Base-by-base conservation (phyloP, 1,140 invertebrate species). In the Scaptomyza pallida region DNA sequence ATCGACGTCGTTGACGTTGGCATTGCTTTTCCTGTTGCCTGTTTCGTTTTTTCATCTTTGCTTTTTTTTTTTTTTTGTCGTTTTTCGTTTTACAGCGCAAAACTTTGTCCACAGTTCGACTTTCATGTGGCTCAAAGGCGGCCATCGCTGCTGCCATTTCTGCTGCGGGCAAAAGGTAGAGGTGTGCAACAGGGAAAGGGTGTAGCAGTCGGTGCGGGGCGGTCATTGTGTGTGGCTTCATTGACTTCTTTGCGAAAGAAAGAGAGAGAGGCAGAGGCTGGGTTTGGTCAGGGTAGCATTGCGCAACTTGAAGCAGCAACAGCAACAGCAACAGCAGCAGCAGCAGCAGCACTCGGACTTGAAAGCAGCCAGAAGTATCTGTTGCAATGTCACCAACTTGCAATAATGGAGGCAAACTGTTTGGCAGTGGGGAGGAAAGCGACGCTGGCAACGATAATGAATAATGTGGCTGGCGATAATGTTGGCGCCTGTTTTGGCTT, bases 331-430 rank as follows among this genome's bases (percentile, higher is more conserved):
- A 54, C 21, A 65, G 35, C 57, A n/a, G n/a, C n/a, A n/a, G 61
- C 64, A 62, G 62, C 21, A 65, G 35, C 57, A 52, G 47, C 56
- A 35, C 52, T 21, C 19, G 35, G 52, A 13, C 35, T 30, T 8
- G 57, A 56, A 30, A 37, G 12, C 33, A n/a, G 33, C 33, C 35
- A 71, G 26, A 67, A 75, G 72, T 82, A 82, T 82, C 79, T 82
- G 75, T 82, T 82, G 79, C 79, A 83, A 79, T 83, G 79, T 83
- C 79, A 85, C 80, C 79, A 82, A 83, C 79, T 83, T 75, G 62
- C 69, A 82, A 69, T 37, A 37, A 45, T 57, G 30, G 23, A 9
- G 62, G 52, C 35, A 43, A 65, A 50, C 54, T 26, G 26, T 35
- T 30, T 30, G 8, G 26, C 26, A 9, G 26, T 69, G 33, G 35